Evolutionary conservation across 2,797 vertebrate species (phyloP), one percentile per base, ranked within the genome.

Genomic region (Pempheris klunzingeri): DNA sequence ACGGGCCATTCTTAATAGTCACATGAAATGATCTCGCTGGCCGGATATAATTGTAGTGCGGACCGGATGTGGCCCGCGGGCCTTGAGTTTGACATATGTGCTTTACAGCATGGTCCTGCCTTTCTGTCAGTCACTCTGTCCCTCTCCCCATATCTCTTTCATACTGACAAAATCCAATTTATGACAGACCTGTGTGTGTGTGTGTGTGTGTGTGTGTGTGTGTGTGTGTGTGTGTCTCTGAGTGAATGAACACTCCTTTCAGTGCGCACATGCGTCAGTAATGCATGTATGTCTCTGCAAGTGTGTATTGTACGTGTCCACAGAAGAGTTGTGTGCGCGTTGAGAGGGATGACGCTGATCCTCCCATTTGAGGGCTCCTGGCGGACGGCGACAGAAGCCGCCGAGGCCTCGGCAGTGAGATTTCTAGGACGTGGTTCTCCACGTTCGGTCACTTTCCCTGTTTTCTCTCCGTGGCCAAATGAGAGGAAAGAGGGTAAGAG

Each of bases 301-400:
- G 53, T 71, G 41, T 49, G 46, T 38, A 46, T 41, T 54, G 50
- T 66, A 52, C 22, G 41, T 26, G 69, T n/a, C 54, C n/a, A 57
- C 7, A 3, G 15, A 32, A 17, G 12, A 17, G 6, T 24, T 72
- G 44, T 57, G 70, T 71, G 63, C 47, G 58, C 28, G 71, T 71
- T 44, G 65, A 57, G 72, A 71, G 85, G 92, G 80, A 92, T 88
- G 92, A 80, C 85, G 82, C 90, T 90, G 93, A 85, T 90, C 91
- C 77, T 87, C 91, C 90, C n/a, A 85, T 94, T 86, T 92, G 72
- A 88, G 85, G 82, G 74, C 74, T 81, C 72, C 79, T 77, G 69
- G 85, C 79, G 77, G 84, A 92, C 87, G 78, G 92, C 94, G 95
- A 92, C 90, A 95, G 95, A 94, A 91, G 81, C 86, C 82, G 86